Evolutionary conservation across 2,797 vertebrate species (phyloP), one percentile per base, ranked within the genome.

Genomic region (Characodon lateralis): DNA sequence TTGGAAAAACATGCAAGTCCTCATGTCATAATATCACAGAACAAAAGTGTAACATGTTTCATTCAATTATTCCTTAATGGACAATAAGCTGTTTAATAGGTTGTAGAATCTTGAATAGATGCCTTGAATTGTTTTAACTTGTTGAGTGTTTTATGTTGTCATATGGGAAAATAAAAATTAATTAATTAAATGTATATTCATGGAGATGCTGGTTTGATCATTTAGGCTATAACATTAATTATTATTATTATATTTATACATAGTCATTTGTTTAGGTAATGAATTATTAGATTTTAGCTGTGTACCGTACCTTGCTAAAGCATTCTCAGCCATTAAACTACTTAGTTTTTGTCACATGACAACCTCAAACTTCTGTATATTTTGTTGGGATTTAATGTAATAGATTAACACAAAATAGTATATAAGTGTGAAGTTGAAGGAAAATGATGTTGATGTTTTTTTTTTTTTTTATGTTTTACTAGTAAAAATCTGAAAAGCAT

Each of bases 1-100:
- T 43, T 2, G 72, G 65, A 79, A 85, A 83, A 78, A 72, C 7
- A 20, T 78, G 76, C 9, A 65, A 20, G 31, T 66, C 26, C 14
- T 43, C 7, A 26, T 24, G 6, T 41, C 51, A 35, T 26, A 74
- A 69, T 83, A 65, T 65, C 6, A 39, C 35, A 41, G 26, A 26
- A 61, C 74, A 84, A 69, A n/a, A 12, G 18, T 24, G 41, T 24
- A 12, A 41, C 1, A 14, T 24, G 24, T 10, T 18, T 46, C 66
- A 69, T 14, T 69, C 22, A 46, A 12, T 14, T 43, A 6, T 24
- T n/a, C 20, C 22, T 69, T 46, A n/a, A 14, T 2, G 5, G 24
- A 14, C 6, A 43, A 41, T 24, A 41, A 10, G 8, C 22, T 39
- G 9, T 66, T 9, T 39, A 41, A 22, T 5, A 22, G 8, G 35